Conservation (phyloP, 2,888 invertebrate genomes). For the Gari tellinella region DNA sequence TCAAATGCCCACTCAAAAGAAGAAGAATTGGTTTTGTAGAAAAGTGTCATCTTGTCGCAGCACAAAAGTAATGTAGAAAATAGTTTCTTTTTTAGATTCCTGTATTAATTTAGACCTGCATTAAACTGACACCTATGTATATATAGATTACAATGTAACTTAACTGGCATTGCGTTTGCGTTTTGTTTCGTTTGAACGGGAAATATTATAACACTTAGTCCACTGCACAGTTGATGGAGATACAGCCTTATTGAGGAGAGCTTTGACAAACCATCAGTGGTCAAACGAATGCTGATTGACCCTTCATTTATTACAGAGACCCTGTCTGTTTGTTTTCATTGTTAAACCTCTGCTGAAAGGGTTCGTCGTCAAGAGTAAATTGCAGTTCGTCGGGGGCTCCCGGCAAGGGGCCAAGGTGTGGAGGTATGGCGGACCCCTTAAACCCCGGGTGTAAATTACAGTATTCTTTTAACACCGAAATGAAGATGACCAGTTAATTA, state of each 20-base stretch:
- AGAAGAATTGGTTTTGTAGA: too few species aligned
- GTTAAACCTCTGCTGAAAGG: conserved; percentile 46
- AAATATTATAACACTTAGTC: too few species aligned
- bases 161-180: too few species aligned
- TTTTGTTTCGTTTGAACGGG: too few species aligned
- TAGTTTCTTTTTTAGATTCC: too few species aligned
- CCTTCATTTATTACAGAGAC: conserved; percentile 43
- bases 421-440: conserved; percentile 35
- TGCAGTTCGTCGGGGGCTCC: conserved; percentile 36
- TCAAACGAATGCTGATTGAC: conserved; percentile 47
- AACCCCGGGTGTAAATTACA: conserved; percentile 31
- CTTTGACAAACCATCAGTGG: conserved; percentile 1
- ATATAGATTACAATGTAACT: too few species aligned
- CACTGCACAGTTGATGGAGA: too few species aligned
- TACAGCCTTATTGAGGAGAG: not conserved
- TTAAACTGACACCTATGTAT: too few species aligned
- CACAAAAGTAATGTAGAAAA: too few species aligned
- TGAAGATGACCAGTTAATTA: conserved; percentile 59
- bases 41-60: too few species aligned
- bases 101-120: too few species aligned
- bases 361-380: conserved; percentile 43
- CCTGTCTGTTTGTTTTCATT: conserved; percentile 41
- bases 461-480: conserved; percentile 31
- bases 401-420: conserved; percentile 34
- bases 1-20: too few species aligned